Evolutionary conservation across 2,888 invertebrate species (phyloP), one percentile per base, ranked within the genome.

Genomic region (Sarcophaga rosellei): DNA sequence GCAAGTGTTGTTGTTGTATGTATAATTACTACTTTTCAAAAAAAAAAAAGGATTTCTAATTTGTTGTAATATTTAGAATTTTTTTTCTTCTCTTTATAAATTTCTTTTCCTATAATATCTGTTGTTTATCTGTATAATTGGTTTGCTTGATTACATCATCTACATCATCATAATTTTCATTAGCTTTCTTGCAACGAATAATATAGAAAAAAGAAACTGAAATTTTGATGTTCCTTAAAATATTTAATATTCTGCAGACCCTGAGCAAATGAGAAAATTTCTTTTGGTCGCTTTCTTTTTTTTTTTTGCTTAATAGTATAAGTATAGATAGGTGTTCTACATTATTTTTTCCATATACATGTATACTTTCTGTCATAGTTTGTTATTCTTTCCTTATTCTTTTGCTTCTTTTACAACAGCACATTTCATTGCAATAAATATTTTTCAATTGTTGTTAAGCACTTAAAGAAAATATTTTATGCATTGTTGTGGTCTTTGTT

Each of bases 71-170:
- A 63, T 61, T 2, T n/a, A 8, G 59, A 47, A 23, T 45, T 21
- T 35, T 20, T 25, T 21, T 74, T 44, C 44, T 72, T 63, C n/a
- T 62, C 25, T 53, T 74, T 63, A n/a, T 25, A 57, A 20, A 23
- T 15, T 25, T 35, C 35, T 35, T 62, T 63, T 63, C 17, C 23
- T 45, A 44, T 63, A 63, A 63, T 77, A 81, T 17, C 3, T 59
- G 35, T 25, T 66, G 57, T 68, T 57, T 77, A 59, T 15, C 45
- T 76, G 3, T 66, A 59, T 66, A 81, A 84, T 63, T 57, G 57
- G 35, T 74, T 35, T 25, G 59, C 21, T 65, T 76, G 65, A 76
- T 87, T 87, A 84, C 87, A 84, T 87, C 84, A 87, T 73, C 45
- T 35, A 8, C 35, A 8, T 35, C 35, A 35, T 35, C 35, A 35